These are phyloP conservation scores for Corella eumyota DNA, from an alignment of 23 tunicate genomes.

Conservation along the genomic window DNA sequence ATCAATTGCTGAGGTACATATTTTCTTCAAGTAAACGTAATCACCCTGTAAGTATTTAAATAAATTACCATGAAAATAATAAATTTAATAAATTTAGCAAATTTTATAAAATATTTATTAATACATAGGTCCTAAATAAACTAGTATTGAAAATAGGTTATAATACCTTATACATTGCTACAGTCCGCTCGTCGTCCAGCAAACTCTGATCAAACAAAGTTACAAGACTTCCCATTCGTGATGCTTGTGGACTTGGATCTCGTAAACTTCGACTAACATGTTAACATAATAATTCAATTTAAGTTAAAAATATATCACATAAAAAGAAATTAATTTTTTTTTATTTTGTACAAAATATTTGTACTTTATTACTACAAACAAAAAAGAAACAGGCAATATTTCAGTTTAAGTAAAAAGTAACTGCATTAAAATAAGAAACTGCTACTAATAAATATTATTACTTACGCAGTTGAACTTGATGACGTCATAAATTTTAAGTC, in stretches of 20 bases:
- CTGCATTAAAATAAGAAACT: no score
- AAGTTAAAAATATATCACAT: constrained; percentile 5
- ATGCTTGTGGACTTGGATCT: constrained; percentile 2
- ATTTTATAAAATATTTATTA: background rate
- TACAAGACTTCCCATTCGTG: constrained; percentile 17
- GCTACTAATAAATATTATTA: no score
- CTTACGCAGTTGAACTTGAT: no score
- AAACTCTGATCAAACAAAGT: constrained; percentile 6
- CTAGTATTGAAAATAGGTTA: no score
- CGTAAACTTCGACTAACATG: background rate
- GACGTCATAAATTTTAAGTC: constrained; percentile 30
- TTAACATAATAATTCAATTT: background rate
- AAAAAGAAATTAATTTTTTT: no score
- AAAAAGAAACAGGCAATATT: no score
- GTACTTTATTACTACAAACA: no score
- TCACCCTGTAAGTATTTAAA: constrained; percentile 25
- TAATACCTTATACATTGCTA: constrained; percentile 15
- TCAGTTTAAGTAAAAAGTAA: no score
- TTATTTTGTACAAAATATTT: no score
- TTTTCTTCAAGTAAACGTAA: constrained; percentile 32
- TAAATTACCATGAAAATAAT: background rate
- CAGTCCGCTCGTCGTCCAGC: background rate
- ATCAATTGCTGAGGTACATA: constrained; percentile 13
- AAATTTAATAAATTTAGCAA: background rate
- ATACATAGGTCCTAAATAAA: background rate